Percentiles rank a stretch among this genome's conserved stretches.
phyloP scores from a whole-genome alignment of 2,113 vertebrate species.

The Lagopus muta region DNA sequence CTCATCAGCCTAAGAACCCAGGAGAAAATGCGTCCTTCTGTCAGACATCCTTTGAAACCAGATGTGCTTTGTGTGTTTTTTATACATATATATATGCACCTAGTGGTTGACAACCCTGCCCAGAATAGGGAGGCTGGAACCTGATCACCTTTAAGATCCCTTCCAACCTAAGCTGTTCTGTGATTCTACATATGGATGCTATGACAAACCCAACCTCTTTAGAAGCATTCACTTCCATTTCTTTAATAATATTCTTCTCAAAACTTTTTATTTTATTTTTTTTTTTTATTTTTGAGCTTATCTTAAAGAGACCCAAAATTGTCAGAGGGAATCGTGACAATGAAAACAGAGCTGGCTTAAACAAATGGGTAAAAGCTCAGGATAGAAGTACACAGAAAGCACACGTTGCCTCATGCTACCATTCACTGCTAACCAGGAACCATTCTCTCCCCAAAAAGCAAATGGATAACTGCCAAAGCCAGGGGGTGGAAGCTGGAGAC shows the following conservation, averaged over 20 bases:
- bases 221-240: neutral
- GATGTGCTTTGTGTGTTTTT: neutral
- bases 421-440: neutral
- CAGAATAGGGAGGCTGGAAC: no score
- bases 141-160: no score
- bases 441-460: neutral
- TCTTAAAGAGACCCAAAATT: neutral
- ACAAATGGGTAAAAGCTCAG: neutral
- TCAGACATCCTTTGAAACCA: neutral
- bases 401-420: neutral
- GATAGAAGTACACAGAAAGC: neutral
- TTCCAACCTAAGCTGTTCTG: no score
- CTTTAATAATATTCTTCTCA: neutral
- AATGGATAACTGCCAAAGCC: neutral
- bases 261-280: neutral
- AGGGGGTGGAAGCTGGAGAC: neutral
- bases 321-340: neutral
- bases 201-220: neutral
- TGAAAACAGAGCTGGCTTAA: neutral
- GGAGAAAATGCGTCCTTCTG: neutral
- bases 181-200: neutral
- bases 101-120: no score
- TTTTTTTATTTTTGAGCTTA: neutral
- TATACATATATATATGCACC: no score
- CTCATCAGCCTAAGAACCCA: constrained; percentile 53